Conservation (phyloP, 2,888 invertebrate species). For the Drosophila macrothrix region DNA sequence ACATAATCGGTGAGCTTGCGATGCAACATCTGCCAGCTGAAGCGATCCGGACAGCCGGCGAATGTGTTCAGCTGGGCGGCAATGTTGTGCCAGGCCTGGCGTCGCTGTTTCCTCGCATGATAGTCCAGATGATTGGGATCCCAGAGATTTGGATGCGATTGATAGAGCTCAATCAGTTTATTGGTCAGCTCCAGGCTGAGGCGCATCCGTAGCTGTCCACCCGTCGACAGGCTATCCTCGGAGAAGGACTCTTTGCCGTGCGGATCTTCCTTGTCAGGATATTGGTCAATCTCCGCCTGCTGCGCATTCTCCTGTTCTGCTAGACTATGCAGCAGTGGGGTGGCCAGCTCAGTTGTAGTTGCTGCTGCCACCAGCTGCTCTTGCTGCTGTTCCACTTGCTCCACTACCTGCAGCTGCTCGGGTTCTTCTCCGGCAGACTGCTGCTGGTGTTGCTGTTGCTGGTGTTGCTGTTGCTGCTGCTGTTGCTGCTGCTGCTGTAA, state of each 20-base stretch:
- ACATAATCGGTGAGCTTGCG: constrained; percentile 77
- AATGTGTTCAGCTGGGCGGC: constrained; percentile 59
- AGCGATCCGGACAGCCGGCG: constrained; percentile 16
- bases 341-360: constrained; percentile 4
- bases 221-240: constrained; percentile 12
- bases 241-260: constrained; percentile 3
- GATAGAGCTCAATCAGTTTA: constrained; percentile 70
- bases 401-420: background rate
- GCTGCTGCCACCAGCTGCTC: background rate
- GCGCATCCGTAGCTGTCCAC: constrained; percentile 49
- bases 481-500: background rate
- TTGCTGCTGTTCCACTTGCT: background rate
- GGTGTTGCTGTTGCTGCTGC: too few species aligned
- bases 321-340: constrained; percentile 23
- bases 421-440: background rate
- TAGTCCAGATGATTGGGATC: constrained; percentile 79
- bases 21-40: constrained; percentile 74
- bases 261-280: background rate
- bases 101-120: constrained; percentile 62
- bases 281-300: background rate
- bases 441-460: background rate
- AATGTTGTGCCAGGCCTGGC: constrained; percentile 72
- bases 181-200: constrained; percentile 60
- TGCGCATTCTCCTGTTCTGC: background rate
- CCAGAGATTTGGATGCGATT: constrained; percentile 70